Evolutionary conservation across 2,797 vertebrate genomes (phyloP).

Genomic region (Siniperca undulata): DNA sequence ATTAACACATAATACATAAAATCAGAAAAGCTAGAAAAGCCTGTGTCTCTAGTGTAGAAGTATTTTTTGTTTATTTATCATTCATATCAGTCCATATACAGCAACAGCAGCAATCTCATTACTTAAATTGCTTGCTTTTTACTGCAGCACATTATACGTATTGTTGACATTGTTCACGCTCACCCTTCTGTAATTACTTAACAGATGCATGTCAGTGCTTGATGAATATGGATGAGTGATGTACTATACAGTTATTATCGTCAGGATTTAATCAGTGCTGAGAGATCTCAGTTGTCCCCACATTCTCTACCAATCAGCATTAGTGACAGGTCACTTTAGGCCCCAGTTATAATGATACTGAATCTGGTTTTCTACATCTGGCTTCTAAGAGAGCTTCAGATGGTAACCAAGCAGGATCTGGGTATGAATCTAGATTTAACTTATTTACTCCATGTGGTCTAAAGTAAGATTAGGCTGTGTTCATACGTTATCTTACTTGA

Average conservation of each 20-base stretch:
- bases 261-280: slow-evolving; percentile 78
- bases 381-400: slow-evolving; percentile 15
- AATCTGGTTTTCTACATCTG: slow-evolving; percentile 28
- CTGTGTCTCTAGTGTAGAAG: neutral
- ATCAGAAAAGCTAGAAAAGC: slow-evolving; percentile 6
- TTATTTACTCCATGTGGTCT: neutral
- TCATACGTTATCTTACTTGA: neutral
- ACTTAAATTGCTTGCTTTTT: slow-evolving; percentile 59
- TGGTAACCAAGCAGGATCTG: slow-evolving; percentile 10
- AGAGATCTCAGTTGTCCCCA: slow-evolving; percentile 67
- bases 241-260: slow-evolving; percentile 66
- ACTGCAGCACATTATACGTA: slow-evolving; percentile 45
- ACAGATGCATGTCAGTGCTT: slow-evolving; percentile 65
- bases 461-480: slow-evolving; percentile 8
- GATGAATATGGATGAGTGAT: slow-evolving; percentile 75
- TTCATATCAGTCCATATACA: slow-evolving; percentile 1
- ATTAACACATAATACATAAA: slow-evolving; percentile 8
- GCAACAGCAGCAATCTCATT: slow-evolving; percentile 54
- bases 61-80: slow-evolving; percentile 7
- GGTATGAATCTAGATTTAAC: slow-evolving; percentile 2
- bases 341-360: slow-evolving; percentile 22
- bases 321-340: slow-evolving; percentile 63
- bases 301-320: slow-evolving; percentile 70
- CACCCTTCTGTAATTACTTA: slow-evolving; percentile 64
- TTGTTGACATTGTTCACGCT: slow-evolving; percentile 62